Percentiles rank a stretch among this genome's conserved stretches.
Evolutionary conservation across 1,140 invertebrate genomes (phyloP).

Genomic region (Lucilia sericata): DNA sequence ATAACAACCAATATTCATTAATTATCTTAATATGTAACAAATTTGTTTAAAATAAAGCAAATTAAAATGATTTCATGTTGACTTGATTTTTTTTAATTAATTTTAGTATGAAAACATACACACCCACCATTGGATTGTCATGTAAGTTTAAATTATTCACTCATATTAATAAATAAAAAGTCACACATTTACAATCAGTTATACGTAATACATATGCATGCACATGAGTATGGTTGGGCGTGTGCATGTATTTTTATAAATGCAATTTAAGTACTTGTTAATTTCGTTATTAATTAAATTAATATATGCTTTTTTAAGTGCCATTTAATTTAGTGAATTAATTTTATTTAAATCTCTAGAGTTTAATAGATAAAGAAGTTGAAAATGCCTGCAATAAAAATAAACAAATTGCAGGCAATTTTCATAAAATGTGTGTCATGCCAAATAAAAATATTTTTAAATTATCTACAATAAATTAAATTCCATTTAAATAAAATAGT

Average conservation of each 20-base stretch:
- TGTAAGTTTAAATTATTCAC: neutral
- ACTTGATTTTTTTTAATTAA: neutral
- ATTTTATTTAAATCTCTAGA: conserved; percentile 1
- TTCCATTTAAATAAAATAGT: neutral
- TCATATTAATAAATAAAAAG: neutral
- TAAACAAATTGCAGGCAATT: neutral
- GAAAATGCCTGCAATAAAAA: neutral
- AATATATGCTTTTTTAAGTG: neutral
- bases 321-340: neutral
- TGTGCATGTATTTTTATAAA: neutral
- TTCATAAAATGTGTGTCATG: neutral
- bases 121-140: neutral
- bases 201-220: neutral
- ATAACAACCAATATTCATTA: neutral
- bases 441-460: neutral
- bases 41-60: neutral
- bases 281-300: conserved; percentile 16
- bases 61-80: conserved; percentile 12
- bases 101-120: neutral
- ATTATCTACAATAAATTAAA: neutral
- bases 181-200: neutral
- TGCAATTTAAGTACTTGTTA: conserved; percentile 12
- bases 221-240: neutral
- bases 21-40: neutral
- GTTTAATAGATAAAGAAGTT: neutral